These are phyloP conservation scores for Aurelia aurita DNA, from an alignment of 30 jellyfish, hydroid and myxozoan species.

Conservation along the genomic window DNA sequence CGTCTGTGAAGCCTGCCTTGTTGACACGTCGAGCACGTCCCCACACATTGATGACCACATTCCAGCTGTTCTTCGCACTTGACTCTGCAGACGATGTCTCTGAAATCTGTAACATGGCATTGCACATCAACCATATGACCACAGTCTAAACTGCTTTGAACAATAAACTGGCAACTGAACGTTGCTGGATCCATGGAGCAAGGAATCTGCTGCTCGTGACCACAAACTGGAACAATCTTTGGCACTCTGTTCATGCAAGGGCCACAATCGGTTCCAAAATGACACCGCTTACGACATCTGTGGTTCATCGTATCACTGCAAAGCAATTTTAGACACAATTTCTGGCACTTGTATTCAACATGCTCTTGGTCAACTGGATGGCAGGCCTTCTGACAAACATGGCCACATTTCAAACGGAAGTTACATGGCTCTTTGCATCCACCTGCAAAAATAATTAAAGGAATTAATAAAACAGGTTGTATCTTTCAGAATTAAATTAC, in stretches of 20 bases:
- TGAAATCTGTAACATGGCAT: background rate
- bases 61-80: conserved; percentile 44
- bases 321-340: conserved; percentile 40
- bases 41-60: conserved; percentile 80
- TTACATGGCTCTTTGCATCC: conserved; percentile 81
- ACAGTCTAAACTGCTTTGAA: conserved; percentile 13
- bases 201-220: conserved; percentile 59
- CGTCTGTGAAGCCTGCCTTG: conserved; percentile 65
- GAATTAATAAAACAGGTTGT: too few species aligned
- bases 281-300: conserved; percentile 49
- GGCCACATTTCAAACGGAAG: conserved; percentile 69
- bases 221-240: conserved; percentile 61
- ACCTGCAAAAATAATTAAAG: background rate
- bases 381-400: conserved; percentile 71
- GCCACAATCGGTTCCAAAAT: conserved; percentile 63
- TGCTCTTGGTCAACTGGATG: conserved; percentile 86
- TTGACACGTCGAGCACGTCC: conserved; percentile 64
- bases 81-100: conserved; percentile 20
- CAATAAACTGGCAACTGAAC: background rate
- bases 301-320: conserved; percentile 39
- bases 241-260: conserved; percentile 72
- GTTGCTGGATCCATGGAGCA: conserved; percentile 42
- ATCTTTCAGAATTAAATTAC: too few species aligned
- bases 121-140: conserved; percentile 14
- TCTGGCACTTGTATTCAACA: conserved; percentile 47